These are phyloP conservation scores for Eretmochelys imbricata DNA, from an alignment of 2,113 vertebrate species.

Conservation along the genomic window DNA sequence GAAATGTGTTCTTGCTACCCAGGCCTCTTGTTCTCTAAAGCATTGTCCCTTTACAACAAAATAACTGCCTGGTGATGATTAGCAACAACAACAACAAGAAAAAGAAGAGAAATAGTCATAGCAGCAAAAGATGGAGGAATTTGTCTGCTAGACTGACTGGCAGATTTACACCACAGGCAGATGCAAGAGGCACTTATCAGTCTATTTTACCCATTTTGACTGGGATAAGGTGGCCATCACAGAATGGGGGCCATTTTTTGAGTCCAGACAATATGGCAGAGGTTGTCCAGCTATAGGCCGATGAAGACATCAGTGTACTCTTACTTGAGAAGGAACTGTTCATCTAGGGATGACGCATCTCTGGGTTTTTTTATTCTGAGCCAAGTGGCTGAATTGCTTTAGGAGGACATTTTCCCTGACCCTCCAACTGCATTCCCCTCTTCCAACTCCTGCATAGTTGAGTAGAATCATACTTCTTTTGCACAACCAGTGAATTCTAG, in stretches of 20 bases:
- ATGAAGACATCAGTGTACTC: not conserved
- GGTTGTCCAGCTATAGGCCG: constrained; percentile 21
- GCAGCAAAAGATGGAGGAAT: not conserved
- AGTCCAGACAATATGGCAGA: not conserved
- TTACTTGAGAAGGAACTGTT: not conserved
- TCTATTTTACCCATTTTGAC: not conserved
- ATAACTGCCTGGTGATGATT: not conserved
- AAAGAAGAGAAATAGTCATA: not conserved
- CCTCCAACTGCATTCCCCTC: not conserved
- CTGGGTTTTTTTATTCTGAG: not conserved
- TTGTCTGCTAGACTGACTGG: not conserved
- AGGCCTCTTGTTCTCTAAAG: not conserved
- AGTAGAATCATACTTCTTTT: constrained; percentile 21
- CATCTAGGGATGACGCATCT: not conserved
- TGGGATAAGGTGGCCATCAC: constrained; percentile 1
- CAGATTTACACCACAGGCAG: not conserved
- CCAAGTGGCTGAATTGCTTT: not conserved
- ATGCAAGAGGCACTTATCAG: not conserved
- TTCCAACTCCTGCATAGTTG: constrained; percentile 1
- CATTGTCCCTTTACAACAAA: not conserved
- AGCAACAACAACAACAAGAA: no score
- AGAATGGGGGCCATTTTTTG: not conserved
- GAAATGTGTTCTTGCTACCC: not conserved
- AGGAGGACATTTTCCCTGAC: not conserved
- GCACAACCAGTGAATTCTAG: not conserved